Percentiles rank a stretch among this genome's conserved stretches.
phyloP scores from a whole-genome alignment of 2,113 vertebrate genomes.

The Coturnix japonica region DNA sequence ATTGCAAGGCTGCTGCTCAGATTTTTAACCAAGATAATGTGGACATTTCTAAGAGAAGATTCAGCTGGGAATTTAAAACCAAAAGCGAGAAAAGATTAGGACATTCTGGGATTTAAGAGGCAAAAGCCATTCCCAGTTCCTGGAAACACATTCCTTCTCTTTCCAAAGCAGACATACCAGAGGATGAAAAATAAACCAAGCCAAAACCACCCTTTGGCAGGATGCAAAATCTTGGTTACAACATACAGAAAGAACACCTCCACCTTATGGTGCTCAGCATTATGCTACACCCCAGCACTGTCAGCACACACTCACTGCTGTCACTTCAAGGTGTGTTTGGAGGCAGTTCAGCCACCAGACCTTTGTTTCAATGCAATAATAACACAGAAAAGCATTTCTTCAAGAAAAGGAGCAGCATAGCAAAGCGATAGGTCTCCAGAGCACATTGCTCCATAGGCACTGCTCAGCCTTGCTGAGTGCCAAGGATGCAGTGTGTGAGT shows the following conservation, averaged over 20 bases:
- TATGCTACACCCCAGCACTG: neutral
- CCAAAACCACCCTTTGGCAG: neutral
- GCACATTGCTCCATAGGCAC: neutral
- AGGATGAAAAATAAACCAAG: neutral
- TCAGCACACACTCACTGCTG: neutral
- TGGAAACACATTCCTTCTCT: neutral
- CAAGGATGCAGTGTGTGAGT: fast-evolving
- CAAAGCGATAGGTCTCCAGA: neutral
- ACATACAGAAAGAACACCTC: neutral
- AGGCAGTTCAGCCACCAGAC: neutral
- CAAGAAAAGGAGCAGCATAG: neutral
- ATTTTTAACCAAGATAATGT: neutral
- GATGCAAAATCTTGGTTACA: neutral
- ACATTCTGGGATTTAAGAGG: neutral
- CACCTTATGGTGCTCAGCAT: neutral
- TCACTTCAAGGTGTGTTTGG: neutral
- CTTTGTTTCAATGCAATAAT: neutral
- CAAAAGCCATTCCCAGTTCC: neutral
- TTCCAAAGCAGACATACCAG: neutral
- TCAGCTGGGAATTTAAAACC: neutral
- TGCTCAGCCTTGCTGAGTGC: fast-evolving
- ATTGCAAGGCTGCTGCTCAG: neutral
- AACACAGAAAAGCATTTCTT: neutral
- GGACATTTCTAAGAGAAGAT: neutral
- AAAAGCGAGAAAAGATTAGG: neutral